phyloP scores from a whole-genome alignment of 2,888 invertebrate genomes.

The Mesorhabditis sp. region DNA sequence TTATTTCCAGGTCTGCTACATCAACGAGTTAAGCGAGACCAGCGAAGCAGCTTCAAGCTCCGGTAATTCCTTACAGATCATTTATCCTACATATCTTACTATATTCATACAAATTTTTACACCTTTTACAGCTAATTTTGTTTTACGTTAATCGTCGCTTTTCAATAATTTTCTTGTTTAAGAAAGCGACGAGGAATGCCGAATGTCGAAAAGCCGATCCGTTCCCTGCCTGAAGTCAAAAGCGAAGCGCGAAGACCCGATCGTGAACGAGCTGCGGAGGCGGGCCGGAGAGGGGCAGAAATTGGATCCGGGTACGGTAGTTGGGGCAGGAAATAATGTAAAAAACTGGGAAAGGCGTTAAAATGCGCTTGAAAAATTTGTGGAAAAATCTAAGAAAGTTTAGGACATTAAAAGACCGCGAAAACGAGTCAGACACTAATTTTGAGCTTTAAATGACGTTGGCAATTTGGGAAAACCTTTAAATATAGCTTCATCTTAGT shows the following conservation, averaged over 20 bases:
- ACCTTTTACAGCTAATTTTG: no score
- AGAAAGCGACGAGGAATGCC: slow-evolving; percentile 11
- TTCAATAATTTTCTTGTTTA: background rate
- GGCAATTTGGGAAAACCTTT: no score
- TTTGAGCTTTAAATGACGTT: no score
- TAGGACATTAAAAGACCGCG: no score
- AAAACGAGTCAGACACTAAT: no score
- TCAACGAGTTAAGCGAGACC: slow-evolving; percentile 41
- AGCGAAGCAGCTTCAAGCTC: slow-evolving; percentile 10
- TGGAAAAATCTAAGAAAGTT: no score
- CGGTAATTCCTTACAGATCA: background rate
- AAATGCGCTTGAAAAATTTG: background rate
- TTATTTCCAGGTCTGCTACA: slow-evolving; percentile 69
- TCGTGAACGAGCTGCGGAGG: slow-evolving; percentile 8
- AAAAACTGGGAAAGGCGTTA: background rate
- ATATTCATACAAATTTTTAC: no score
- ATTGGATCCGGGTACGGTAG: slow-evolving; percentile 17
- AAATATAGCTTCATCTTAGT: no score
- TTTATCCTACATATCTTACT: no score
- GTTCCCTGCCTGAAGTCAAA: slow-evolving; percentile 22
- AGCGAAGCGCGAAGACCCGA: slow-evolving; percentile 7
- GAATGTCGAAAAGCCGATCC: slow-evolving; percentile 24
- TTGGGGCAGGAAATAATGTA: no score
- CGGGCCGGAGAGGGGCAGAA: slow-evolving; percentile 12
- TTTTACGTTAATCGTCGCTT: no score